Evolutionary conservation across 2,113 vertebrate species (phyloP), one percentile per base, ranked within the genome.

Genomic region (Hyperopisus bebe): DNA sequence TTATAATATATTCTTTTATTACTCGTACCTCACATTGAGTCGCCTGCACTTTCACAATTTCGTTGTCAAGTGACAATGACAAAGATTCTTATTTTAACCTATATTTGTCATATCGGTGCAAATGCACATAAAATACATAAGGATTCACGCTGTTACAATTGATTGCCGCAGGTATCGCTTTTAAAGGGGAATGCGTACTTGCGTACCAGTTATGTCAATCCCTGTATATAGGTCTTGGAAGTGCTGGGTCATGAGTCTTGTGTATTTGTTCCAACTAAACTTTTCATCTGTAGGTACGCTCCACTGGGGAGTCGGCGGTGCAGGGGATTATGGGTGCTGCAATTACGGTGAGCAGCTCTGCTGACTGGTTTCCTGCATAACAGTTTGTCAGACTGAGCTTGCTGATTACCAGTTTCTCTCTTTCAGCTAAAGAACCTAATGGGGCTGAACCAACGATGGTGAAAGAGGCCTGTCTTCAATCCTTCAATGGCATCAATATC

Each of bases 251-350:
- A 66, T 27, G 58, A 66, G 58, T 27, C 62, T 70, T 27, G n/a
- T 53, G n/a, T 70, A 50, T 19, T 70, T 90, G 48, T 85, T 90
- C 62, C 62, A 66, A 27, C 62, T 66, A 11, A 11, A 9, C n/a
- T 66, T 66, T 70, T 70, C 62, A 11, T 70, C 62, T 70, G 62
- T 70, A 99, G 98, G 96, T 97, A 17, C 95, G 97, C 90, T 95
- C 96, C 2, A 99, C 98, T 0, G 97, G 98, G 89, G 97, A 98
- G 93, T 97, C 98, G 0, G 94, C 99, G 35, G 95, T 97, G 74
- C 98, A 99, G 91, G 98, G 98, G 85, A 93, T 99, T 13, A 95
- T 98, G 97, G 98, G 98, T 91, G 98, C 98, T 84, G 98, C 98
- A 0, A 94, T 99, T 11, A 99, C 98, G 0, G 98, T 99, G 90